Percentiles rank a stretch among this genome's conserved stretches.
Evolutionary conservation across 2,797 vertebrate genomes (phyloP).

Genomic region (Danio jaintianensis): DNA sequence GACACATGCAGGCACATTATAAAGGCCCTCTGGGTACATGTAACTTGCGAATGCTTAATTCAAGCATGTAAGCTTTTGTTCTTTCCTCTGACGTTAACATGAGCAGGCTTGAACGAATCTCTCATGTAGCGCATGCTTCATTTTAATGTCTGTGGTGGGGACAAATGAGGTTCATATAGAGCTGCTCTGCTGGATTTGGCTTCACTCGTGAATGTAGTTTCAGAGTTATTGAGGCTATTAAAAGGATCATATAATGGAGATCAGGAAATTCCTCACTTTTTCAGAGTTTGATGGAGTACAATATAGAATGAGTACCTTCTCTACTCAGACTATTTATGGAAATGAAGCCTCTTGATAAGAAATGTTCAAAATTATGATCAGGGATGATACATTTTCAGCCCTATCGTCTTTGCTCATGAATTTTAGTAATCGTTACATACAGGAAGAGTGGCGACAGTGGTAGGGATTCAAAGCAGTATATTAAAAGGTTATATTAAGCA

Average conservation of each 20-base stretch:
- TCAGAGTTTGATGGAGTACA: not conserved
- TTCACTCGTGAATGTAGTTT: not conserved
- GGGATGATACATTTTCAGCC: not conserved
- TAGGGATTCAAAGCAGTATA: too few species aligned
- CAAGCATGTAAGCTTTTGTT: slow-evolving; percentile 37
- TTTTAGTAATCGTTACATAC: not conserved
- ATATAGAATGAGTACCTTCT: slow-evolving; percentile 2
- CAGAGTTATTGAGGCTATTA: slow-evolving; percentile 26
- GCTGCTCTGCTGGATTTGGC: not conserved
- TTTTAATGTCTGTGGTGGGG: not conserved
- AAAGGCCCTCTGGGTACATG: slow-evolving; percentile 26
- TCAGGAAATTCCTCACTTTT: slow-evolving; percentile 5
- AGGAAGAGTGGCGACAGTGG: too few species aligned
- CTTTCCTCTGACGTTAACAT: slow-evolving; percentile 8
- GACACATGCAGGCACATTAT: slow-evolving; percentile 25
- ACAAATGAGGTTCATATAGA: slow-evolving; percentile 29
- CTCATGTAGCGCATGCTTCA: slow-evolving; percentile 7
- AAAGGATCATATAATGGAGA: slow-evolving; percentile 6
- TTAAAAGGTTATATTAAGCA: too few species aligned
- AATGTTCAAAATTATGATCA: not conserved
- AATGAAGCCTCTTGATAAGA: not conserved
- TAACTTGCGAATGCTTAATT: slow-evolving; percentile 51
- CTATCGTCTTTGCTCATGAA: not conserved
- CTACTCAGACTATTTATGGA: not conserved
- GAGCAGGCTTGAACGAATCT: slow-evolving; percentile 39